phyloP scores from a whole-genome alignment of 2,888 invertebrate species.

The Sceliomorpha sp. region DNA sequence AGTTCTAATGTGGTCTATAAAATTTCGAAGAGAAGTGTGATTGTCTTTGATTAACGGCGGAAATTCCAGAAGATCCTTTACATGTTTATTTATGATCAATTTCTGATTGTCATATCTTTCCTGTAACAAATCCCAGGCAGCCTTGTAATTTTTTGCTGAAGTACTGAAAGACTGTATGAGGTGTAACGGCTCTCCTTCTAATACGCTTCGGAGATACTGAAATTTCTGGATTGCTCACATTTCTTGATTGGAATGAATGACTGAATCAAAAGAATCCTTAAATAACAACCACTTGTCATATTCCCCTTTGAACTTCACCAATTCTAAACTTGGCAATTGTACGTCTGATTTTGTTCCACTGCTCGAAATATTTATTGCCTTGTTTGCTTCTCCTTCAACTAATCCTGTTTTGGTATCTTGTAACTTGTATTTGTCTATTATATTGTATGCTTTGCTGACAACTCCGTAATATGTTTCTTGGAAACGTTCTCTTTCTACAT shows the following conservation, averaged over 20 bases:
- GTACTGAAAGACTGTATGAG: constrained; percentile 1
- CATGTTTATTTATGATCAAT: constrained; percentile 7
- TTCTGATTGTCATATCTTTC: constrained; percentile 10
- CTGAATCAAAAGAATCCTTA: constrained; percentile 9
- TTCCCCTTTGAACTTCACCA: constrained; percentile 8
- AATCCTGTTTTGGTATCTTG: too few species aligned
- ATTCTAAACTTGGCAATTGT: constrained; percentile 3
- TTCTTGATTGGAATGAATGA: constrained; percentile 1
- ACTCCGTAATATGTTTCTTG: background rate
- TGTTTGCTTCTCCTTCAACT: too few species aligned
- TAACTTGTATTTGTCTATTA: too few species aligned
- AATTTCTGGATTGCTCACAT: background rate
- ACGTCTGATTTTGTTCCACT: too few species aligned
- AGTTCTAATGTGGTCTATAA: constrained; percentile 3
- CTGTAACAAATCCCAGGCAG: constrained; percentile 4
- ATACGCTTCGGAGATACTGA: constrained; percentile 5
- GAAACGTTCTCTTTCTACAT: background rate
- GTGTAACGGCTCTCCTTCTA: constrained; percentile 7
- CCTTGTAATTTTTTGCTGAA: constrained; percentile 1
- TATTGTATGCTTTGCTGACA: too few species aligned
- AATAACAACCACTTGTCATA: constrained; percentile 15
- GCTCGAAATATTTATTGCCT: too few species aligned
- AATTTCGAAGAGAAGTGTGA: constrained; percentile 1
- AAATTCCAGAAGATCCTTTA: constrained; percentile 13
- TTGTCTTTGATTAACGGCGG: background rate